These are phyloP conservation scores for Drosophila merina DNA, from an alignment of 2,888 invertebrate genomes.

Conservation along the genomic window DNA sequence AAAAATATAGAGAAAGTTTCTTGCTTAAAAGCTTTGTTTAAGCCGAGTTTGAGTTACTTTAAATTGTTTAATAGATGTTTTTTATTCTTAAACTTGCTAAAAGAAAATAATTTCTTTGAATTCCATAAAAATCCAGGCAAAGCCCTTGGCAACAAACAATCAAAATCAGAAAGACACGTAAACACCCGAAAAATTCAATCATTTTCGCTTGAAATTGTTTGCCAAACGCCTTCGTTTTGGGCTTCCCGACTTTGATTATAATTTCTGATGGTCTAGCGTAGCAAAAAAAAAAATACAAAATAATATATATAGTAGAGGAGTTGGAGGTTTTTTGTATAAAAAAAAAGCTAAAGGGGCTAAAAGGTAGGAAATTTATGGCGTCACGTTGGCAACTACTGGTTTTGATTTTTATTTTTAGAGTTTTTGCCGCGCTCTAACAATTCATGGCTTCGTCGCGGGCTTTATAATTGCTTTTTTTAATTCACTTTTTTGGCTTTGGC, in stretches of 20 bases:
- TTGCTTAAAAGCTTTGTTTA: too few relatives aligned
- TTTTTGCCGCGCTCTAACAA: conserved; percentile 34
- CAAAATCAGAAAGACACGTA: conserved; percentile 6
- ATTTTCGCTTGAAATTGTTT: conserved; percentile 49
- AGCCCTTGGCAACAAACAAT: conserved; percentile 46
- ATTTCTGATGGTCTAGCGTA: conserved; percentile 46
- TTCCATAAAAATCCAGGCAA: conserved; percentile 42
- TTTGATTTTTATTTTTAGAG: conserved; percentile 46
- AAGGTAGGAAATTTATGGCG: conserved; percentile 49
- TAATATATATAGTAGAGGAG: not conserved
- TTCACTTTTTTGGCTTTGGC: conserved; percentile 26
- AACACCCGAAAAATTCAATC: conserved; percentile 29
- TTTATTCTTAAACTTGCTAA: too few relatives aligned
- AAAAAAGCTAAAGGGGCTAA: not conserved
- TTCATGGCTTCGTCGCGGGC: conserved; percentile 36
- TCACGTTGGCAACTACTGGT: conserved; percentile 64
- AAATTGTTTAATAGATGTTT: too few relatives aligned
- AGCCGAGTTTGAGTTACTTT: too few relatives aligned
- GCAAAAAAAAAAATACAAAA: conserved; percentile 1
- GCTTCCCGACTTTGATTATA: conserved; percentile 47
- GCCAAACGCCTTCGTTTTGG: conserved; percentile 41
- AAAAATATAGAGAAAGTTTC: too few relatives aligned
- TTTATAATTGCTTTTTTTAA: conserved; percentile 33
- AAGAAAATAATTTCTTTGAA: too few relatives aligned
- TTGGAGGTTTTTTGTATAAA: conserved; percentile 6